Evolutionary conservation across 2,113 vertebrate species (phyloP).

Genomic region (Gyps fulvus): DNA sequence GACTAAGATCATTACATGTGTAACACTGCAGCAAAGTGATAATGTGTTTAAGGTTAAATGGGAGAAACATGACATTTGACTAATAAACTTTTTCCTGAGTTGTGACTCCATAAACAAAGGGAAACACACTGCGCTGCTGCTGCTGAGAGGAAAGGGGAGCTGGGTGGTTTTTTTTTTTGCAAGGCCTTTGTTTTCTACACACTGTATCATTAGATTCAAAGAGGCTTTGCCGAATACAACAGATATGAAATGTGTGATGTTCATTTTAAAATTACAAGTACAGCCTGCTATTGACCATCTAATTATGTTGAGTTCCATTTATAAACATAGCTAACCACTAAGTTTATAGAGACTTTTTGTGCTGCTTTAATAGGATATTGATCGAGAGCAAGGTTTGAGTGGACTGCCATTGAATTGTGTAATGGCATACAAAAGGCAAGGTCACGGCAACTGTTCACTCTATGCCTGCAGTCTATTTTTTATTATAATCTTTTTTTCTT

Average conservation of each 20-base stretch:
- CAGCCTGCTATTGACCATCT: slow-evolving; percentile 83
- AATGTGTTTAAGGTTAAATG: slow-evolving; percentile 56
- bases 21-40: slow-evolving; percentile 13
- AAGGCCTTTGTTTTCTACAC: slow-evolving; percentile 41
- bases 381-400: slow-evolving; percentile 95
- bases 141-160: slow-evolving; percentile 19
- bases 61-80: slow-evolving; percentile 39
- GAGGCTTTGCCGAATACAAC: slow-evolving; percentile 37
- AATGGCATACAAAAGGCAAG: slow-evolving; percentile 93
- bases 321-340: slow-evolving; percentile 89
- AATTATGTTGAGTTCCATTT: slow-evolving; percentile 91
- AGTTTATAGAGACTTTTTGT: slow-evolving; percentile 92
- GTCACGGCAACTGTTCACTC: slow-evolving; percentile 78
- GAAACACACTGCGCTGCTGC: slow-evolving; percentile 4
- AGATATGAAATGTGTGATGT: slow-evolving; percentile 73
- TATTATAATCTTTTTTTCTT: slow-evolving; percentile 70
- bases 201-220: not conserved
- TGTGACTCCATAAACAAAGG: slow-evolving; percentile 61
- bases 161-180: not conserved
- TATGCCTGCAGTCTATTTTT: slow-evolving; percentile 70
- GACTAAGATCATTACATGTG: slow-evolving; percentile 37
- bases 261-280: slow-evolving; percentile 83
- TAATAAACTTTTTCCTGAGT: slow-evolving; percentile 53
- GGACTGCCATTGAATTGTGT: slow-evolving; percentile 93
- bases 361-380: slow-evolving; percentile 99